Evolutionary conservation across 2,113 vertebrate species (phyloP).

Genomic region (Catharus minimus): DNA sequence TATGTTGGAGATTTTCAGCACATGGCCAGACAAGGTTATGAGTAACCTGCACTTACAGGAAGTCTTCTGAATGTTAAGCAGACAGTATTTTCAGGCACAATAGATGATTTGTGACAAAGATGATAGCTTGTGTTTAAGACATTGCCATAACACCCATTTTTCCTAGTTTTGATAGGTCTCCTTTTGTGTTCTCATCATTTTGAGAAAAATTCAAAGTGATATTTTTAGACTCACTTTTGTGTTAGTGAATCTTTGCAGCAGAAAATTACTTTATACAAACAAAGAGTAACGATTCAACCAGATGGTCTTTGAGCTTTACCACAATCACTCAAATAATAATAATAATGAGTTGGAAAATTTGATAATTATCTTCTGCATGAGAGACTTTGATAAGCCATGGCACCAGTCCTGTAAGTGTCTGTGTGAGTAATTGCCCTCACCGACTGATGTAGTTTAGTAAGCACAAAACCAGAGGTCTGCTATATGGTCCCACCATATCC

Average conservation of each 20-base stretch:
- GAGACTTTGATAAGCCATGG: background rate
- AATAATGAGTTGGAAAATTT: background rate
- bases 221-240: background rate
- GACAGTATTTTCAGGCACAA: background rate
- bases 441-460: background rate
- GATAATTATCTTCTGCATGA: background rate
- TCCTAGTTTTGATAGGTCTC: background rate
- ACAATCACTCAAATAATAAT: background rate
- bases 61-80: background rate
- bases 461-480: background rate
- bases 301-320: background rate
- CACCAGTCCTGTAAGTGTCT: background rate
- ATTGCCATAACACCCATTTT: background rate
- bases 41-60: background rate
- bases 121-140: background rate
- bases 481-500: background rate
- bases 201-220: background rate
- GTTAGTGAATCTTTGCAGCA: background rate
- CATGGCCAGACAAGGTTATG: background rate
- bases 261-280: background rate
- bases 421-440: background rate
- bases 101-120: background rate
- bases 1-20: background rate
- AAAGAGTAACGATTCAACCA: background rate
- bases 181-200: background rate